phyloP scores from a whole-genome alignment of 2,113 vertebrate genomes.

The Arizona elegans region DNA sequence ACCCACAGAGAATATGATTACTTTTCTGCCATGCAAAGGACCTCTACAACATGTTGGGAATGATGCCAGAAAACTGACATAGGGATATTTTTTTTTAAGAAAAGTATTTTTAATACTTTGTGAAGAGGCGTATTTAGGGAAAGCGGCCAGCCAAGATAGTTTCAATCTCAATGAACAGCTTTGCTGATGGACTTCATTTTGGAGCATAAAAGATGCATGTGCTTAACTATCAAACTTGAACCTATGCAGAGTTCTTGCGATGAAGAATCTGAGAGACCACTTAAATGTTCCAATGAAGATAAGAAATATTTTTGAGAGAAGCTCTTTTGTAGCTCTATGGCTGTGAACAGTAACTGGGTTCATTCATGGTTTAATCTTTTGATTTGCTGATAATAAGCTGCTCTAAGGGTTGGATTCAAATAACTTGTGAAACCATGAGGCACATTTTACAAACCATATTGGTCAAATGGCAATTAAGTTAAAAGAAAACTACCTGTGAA shows the following conservation, averaged over 20 bases:
- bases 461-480: background rate
- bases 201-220: background rate
- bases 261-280: background rate
- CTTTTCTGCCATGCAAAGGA: background rate
- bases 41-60: background rate
- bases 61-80: conserved; percentile 12
- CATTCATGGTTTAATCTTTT: background rate
- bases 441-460: background rate
- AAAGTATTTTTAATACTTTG: conserved; percentile 23
- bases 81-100: background rate
- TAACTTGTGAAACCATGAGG: background rate
- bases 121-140: conserved; percentile 16
- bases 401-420: background rate
- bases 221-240: background rate
- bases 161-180: background rate
- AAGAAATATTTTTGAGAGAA: too few relatives aligned
- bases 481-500: background rate
- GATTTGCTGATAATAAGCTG: background rate
- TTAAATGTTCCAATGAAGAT: background rate
- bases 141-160: background rate
- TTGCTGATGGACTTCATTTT: background rate
- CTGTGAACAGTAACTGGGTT: background rate
- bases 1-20: conserved; percentile 3
- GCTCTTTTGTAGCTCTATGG: background rate
- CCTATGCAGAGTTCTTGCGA: background rate